phyloP scores from a whole-genome alignment of 2,113 vertebrate species.

The Canis aureus region DNA sequence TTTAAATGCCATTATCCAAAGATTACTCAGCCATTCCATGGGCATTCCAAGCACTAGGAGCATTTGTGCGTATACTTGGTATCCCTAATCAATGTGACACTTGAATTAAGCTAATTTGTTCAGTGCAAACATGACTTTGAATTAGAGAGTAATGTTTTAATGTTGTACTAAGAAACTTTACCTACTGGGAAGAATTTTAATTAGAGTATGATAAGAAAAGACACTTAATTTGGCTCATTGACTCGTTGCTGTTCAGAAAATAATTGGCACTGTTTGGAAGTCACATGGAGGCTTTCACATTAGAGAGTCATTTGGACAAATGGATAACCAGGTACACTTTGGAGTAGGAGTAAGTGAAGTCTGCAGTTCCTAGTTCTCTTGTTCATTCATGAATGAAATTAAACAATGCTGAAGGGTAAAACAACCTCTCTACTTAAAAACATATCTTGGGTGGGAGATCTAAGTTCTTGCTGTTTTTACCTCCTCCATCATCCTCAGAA shows the following conservation, averaged over 20 bases:
- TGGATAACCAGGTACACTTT: conserved; percentile 12
- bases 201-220: conserved; percentile 81
- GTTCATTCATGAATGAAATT: conserved; percentile 57
- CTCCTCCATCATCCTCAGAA: not conserved
- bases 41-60: conserved; percentile 47
- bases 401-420: not conserved
- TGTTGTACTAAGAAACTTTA: conserved; percentile 68
- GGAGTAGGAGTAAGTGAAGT: not conserved
- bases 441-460: not conserved
- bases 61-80: conserved; percentile 56
- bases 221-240: conserved; percentile 54
- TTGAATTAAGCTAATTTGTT: conserved; percentile 84
- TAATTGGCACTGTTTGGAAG: conserved; percentile 67
- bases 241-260: conserved; percentile 73
- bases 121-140: conserved; percentile 84
- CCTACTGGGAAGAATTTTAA: conserved; percentile 84
- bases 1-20: not conserved
- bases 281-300: conserved; percentile 52
- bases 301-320: conserved; percentile 61
- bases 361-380: conserved; percentile 11
- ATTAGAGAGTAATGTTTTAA: conserved; percentile 80
- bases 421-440: not conserved
- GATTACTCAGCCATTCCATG: conserved; percentile 66
- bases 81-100: conserved; percentile 78
- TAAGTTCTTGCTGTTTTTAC: not conserved